Evolutionary conservation across 2,797 vertebrate genomes (phyloP).

Genomic region (Meda fulgida): DNA sequence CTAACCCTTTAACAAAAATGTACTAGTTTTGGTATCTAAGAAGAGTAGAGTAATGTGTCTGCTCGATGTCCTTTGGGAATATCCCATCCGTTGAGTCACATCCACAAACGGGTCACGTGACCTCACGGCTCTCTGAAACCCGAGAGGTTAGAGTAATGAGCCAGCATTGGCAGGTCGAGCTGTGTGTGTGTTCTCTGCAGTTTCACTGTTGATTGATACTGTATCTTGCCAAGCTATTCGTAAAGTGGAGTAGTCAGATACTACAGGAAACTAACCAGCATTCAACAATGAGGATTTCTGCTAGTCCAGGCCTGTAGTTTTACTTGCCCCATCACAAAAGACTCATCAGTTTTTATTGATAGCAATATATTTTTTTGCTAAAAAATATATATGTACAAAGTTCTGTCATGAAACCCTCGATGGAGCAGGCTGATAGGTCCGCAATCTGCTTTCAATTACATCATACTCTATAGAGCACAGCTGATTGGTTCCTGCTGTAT

Average conservation of each 20-base stretch:
- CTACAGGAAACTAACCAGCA: neutral
- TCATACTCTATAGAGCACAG: neutral
- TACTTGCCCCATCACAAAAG: neutral
- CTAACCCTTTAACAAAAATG: no score
- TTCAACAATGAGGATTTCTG: neutral
- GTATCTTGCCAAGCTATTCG: constrained; percentile 5
- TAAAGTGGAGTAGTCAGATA: constrained; percentile 12
- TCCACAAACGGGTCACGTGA: constrained; percentile 12
- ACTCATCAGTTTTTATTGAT: neutral
- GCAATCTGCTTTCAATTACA: neutral
- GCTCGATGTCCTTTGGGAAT: neutral
- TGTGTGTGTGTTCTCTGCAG: neutral
- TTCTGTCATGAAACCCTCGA: neutral
- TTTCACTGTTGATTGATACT: constrained; percentile 3
- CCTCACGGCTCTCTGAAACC: neutral
- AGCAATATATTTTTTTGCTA: neutral
- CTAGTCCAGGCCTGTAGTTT: neutral
- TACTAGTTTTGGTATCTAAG: neutral
- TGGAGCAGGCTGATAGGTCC: neutral
- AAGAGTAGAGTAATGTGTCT: neutral
- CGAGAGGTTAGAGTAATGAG: constrained; percentile 16
- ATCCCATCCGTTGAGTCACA: neutral
- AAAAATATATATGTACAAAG: neutral
- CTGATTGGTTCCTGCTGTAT: neutral
- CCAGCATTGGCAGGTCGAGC: neutral